Conservation (phyloP, 1,140 invertebrate genomes). For the Caenorhabditis latens region DNA sequence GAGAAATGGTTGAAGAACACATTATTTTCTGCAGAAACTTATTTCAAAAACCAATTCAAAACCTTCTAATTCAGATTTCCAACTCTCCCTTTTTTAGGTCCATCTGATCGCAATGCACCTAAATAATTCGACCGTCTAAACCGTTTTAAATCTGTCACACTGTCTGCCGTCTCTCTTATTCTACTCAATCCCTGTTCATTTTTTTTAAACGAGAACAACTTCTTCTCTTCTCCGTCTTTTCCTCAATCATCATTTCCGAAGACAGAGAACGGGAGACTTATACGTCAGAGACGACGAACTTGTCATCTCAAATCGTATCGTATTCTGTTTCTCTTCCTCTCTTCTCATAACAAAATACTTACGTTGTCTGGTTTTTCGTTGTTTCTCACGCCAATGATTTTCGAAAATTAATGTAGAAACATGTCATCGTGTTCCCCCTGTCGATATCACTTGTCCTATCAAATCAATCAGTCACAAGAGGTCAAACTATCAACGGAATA, state of each 20-base stretch:
- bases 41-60: neutral
- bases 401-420: constrained; percentile 8
- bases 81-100: neutral
- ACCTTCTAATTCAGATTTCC: neutral
- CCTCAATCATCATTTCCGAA: constrained; percentile 7
- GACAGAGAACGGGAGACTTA: constrained; percentile 43
- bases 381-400: constrained; percentile 41
- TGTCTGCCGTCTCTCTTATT: neutral
- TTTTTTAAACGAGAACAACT: constrained; percentile 22
- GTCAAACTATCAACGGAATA: constrained; percentile 34
- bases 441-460: neutral
- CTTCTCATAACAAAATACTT: neutral
- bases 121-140: constrained; percentile 6
- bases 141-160: constrained; percentile 3
- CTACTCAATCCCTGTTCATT: constrained; percentile 2
- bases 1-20: too few species aligned
- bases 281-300: constrained; percentile 53
- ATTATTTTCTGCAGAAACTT: too few species aligned
- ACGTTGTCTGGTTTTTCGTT: constrained; percentile 42
- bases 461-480: constrained; percentile 38
- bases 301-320: constrained; percentile 49
- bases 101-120: constrained; percentile 45
- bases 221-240: neutral
- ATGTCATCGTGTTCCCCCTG: neutral
- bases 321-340: constrained; percentile 1